Evolutionary conservation across 2,888 invertebrate genomes (phyloP).

Genomic region (Druceiella hillmani): DNA sequence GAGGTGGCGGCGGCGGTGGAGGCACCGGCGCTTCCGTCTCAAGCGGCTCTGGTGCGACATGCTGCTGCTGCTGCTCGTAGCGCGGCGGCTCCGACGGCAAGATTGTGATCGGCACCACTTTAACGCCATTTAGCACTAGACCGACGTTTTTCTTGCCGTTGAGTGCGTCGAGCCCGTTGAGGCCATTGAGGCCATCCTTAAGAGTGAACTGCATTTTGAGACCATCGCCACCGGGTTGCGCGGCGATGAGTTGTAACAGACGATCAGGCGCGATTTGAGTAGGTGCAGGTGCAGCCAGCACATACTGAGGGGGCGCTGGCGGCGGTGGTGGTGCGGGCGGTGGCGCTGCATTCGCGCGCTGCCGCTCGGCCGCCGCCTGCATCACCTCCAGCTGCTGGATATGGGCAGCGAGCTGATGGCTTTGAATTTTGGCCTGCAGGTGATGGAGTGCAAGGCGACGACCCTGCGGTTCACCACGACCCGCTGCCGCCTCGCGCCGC

Average conservation of each 20-base stretch:
- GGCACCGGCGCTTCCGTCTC: conserved; percentile 16
- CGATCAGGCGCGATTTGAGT: conserved; percentile 33
- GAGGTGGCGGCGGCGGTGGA: conserved; percentile 14
- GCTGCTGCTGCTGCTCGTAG: conserved; percentile 31
- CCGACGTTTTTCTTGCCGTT: conserved; percentile 41
- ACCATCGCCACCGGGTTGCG: conserved; percentile 30
- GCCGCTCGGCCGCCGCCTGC: conserved; percentile 34
- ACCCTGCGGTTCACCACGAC: conserved; percentile 53
- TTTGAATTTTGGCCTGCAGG: conserved; percentile 66
- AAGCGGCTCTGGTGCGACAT: conserved; percentile 4
- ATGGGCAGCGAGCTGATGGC: conserved; percentile 50
- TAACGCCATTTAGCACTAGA: conserved; percentile 59
- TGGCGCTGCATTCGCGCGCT: conserved; percentile 14
- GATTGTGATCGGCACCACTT: conserved; percentile 47
- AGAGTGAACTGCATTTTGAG: conserved; percentile 21
- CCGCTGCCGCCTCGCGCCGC: conserved; percentile 55
- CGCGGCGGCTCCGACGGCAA: conserved; percentile 43
- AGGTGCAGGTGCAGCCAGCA: conserved; percentile 48
- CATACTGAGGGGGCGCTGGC: conserved; percentile 45
- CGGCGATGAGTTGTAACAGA: conserved; percentile 37
- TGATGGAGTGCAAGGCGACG: conserved; percentile 51
- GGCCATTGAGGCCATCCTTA: conserved; percentile 19
- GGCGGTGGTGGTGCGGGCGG: conserved; percentile 33
- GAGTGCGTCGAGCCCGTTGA: conserved; percentile 24
- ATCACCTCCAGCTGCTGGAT: conserved; percentile 58